A percentile compares a stretch with the other conserved stretches of the same genome.
phyloP scores from a whole-genome alignment of 1,140 invertebrate genomes.

The Bilobella aurantiaca region DNA sequence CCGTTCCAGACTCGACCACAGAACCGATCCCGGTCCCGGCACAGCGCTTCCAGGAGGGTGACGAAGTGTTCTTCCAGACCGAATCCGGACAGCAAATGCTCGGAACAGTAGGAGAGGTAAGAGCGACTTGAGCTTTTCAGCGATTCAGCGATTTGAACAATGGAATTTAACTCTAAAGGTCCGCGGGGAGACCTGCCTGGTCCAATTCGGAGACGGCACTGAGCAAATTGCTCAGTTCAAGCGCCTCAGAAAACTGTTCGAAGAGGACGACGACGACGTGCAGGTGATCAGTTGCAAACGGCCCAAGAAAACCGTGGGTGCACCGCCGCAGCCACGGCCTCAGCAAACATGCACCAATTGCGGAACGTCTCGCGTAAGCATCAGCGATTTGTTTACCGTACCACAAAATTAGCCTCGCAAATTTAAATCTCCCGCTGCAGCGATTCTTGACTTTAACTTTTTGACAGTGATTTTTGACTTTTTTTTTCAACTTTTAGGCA shows the following conservation, averaged over 20 bases:
- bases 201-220: constrained; percentile 26
- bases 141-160: neutral
- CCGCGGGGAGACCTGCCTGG: constrained; percentile 6
- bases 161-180: neutral
- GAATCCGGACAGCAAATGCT: constrained; percentile 21
- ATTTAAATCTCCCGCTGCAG: neutral
- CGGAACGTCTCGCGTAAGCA: neutral
- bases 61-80: constrained; percentile 27
- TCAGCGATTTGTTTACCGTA: too few species aligned
- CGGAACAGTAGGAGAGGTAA: constrained; percentile 23
- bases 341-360: neutral
- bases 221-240: constrained; percentile 20
- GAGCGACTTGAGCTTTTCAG: neutral
- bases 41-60: constrained; percentile 22
- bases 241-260: constrained; percentile 19
- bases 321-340: neutral
- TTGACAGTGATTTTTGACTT: too few species aligned
- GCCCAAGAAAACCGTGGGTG: neutral
- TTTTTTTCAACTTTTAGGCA: too few species aligned
- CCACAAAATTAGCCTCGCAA: too few species aligned
- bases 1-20: constrained; percentile 25
- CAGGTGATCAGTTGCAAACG: neutral
- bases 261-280: constrained; percentile 11
- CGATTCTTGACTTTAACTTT: neutral
- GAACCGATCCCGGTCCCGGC: constrained; percentile 20